A percentile compares a stretch with the other conserved stretches of the same genome.
Evolutionary conservation across 2,113 vertebrate species (phyloP).

Genomic region (Cavia aperea): DNA sequence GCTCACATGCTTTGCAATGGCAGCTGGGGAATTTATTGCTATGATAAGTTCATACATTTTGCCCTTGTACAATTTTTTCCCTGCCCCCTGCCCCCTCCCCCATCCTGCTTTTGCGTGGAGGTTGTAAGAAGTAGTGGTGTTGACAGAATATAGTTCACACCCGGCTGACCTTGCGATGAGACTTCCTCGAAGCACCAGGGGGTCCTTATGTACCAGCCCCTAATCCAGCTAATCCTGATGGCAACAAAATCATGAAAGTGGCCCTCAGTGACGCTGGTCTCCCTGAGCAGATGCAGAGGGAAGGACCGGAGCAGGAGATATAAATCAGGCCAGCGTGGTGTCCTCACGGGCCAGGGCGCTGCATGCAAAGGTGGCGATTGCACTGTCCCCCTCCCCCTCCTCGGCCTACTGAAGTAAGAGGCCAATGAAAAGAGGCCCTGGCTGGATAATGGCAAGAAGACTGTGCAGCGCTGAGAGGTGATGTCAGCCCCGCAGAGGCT

Average conservation of each 20-base stretch:
- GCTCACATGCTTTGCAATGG: constrained; percentile 40
- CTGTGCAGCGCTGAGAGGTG: constrained; percentile 65
- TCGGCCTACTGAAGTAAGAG: constrained; percentile 66
- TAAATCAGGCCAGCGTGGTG: constrained; percentile 50
- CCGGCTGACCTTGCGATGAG: constrained; percentile 81
- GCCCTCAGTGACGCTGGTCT: constrained; percentile 76
- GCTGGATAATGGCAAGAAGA: constrained; percentile 71
- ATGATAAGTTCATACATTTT: constrained; percentile 62
- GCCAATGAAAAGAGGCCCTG: constrained; percentile 70
- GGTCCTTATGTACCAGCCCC: constrained; percentile 81
- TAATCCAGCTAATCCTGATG: constrained; percentile 86
- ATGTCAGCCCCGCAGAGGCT: constrained; percentile 69
- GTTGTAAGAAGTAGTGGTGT: constrained; percentile 73
- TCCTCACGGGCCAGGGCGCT: constrained; percentile 45
- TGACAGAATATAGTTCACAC: constrained; percentile 82
- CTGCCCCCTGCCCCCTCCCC: neutral
- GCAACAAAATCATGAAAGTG: constrained; percentile 83
- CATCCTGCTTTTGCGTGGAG: constrained; percentile 46
- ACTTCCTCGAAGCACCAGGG: constrained; percentile 82
- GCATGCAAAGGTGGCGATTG: constrained; percentile 57
- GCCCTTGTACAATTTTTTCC: constrained; percentile 18
- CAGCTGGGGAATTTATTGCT: constrained; percentile 55
- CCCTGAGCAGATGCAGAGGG: constrained; percentile 70
- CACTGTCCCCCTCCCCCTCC: constrained; percentile 62
- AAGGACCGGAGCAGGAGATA: constrained; percentile 57